phyloP scores from a whole-genome alignment of 2,797 vertebrate species.

The Lacerta agilis region DNA sequence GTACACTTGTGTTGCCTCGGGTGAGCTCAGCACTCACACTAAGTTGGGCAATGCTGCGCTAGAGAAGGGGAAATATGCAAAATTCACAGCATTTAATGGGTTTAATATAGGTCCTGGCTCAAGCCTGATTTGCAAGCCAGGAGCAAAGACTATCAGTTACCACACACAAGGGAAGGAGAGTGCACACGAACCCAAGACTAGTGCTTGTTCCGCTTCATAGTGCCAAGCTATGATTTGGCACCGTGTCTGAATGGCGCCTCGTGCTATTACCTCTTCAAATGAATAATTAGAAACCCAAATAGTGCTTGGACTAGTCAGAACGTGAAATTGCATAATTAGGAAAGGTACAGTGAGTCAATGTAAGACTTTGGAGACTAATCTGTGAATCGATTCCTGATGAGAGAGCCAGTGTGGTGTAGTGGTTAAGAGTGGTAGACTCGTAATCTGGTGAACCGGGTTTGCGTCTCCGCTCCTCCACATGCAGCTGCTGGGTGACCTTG shows the following conservation, averaged over 20 bases:
- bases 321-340: neutral
- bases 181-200: accelerated
- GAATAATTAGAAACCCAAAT: neutral
- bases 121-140: no score
- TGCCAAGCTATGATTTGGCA: neutral
- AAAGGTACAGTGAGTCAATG: neutral
- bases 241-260: neutral
- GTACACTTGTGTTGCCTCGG: no score
- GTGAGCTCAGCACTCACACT: no score
- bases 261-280: neutral
- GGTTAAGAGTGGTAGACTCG: no score
- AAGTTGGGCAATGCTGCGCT: no score
- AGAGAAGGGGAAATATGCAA: no score
- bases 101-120: no score
- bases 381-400: neutral
- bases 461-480: no score
- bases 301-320: neutral
- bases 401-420: no score
- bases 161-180: neutral
- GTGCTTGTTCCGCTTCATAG: neutral
- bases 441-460: no score
- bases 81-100: no score
- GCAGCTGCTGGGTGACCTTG: no score
- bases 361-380: neutral
- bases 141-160: neutral